phyloP scores from a whole-genome alignment of 1,140 invertebrate species.

The Matsumurasca onukii region DNA sequence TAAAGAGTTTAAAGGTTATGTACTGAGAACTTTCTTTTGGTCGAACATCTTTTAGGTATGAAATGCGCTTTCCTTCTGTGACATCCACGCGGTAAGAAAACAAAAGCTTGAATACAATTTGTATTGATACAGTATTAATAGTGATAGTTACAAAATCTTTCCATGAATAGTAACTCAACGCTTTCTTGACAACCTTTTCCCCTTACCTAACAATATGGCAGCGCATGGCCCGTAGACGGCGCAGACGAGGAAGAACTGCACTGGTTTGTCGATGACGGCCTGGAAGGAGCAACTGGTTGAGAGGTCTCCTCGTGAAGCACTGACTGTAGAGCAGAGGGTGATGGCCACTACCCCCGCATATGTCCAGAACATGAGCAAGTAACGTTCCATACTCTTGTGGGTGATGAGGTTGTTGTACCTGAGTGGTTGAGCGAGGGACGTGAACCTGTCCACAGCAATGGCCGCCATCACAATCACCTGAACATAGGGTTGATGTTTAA shows the following conservation, averaged over 20 bases:
- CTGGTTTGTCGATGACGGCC: slow-evolving; percentile 43
- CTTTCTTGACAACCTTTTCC: too few species aligned
- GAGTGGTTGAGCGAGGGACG: slow-evolving; percentile 62
- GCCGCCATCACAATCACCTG: slow-evolving; percentile 57
- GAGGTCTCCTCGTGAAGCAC: slow-evolving; percentile 38
- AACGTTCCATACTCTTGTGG: slow-evolving; percentile 57
- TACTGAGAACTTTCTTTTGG: too few species aligned
- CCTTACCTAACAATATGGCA: slow-evolving; percentile 28
- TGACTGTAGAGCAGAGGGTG: slow-evolving; percentile 55
- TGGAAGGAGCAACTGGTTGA: slow-evolving; percentile 50
- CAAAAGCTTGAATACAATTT: too few species aligned
- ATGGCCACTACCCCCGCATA: slow-evolving; percentile 59
- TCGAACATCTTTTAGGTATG: too few species aligned
- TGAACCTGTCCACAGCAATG: slow-evolving; percentile 65
- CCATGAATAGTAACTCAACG: too few species aligned
- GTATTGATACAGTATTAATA: too few species aligned
- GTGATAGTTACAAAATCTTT: too few species aligned
- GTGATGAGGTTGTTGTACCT: slow-evolving; percentile 64
- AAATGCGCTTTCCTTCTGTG: too few species aligned
- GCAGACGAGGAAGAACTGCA: slow-evolving; percentile 55
- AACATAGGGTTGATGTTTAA: neutral
- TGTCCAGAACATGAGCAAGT: slow-evolving; percentile 61
- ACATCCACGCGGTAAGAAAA: too few species aligned
- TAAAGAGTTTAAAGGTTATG: too few species aligned
- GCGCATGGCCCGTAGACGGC: slow-evolving; percentile 60